These are phyloP conservation scores for Ochlodes sylvanus DNA, from an alignment of 2,888 invertebrate genomes.

Conservation along the genomic window DNA sequence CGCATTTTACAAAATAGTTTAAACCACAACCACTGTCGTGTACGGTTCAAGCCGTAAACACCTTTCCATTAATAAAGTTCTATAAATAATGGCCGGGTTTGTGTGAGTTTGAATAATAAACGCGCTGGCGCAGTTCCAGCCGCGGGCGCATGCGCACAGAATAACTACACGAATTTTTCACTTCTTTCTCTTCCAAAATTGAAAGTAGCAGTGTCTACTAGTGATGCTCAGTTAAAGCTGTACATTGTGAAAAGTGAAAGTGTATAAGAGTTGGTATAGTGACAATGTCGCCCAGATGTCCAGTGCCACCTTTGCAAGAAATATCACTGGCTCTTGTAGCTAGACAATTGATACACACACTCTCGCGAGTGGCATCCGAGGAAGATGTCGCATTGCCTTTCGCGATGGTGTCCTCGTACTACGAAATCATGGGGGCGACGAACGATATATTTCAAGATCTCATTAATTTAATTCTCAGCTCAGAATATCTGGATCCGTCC, in stretches of 20 bases:
- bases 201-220: constrained; percentile 57
- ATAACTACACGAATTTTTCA: constrained; percentile 73
- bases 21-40: constrained; percentile 22
- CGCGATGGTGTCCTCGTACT: constrained; percentile 85
- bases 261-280: constrained; percentile 53
- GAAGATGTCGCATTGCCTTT: constrained; percentile 85
- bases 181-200: constrained; percentile 70
- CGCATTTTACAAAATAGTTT: constrained; percentile 32
- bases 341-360: constrained; percentile 85
- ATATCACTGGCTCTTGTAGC: constrained; percentile 86
- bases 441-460: constrained; percentile 89
- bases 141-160: constrained; percentile 68
- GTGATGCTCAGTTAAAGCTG: constrained; percentile 68
- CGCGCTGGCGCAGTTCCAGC: constrained; percentile 74
- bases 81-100: constrained; percentile 74
- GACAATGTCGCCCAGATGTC: constrained; percentile 87
- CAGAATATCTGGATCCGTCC: constrained; percentile 88
- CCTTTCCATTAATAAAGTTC: constrained; percentile 70
- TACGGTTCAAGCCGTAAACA: constrained; percentile 60
- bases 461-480: constrained; percentile 86
- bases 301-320: constrained; percentile 85
- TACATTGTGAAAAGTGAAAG: constrained; percentile 56
- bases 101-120: constrained; percentile 77
- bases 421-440: constrained; percentile 86
- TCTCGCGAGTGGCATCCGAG: constrained; percentile 86